Percentiles rank a stretch among this genome's conserved stretches.
These are phyloP conservation scores for Branchellion lobata DNA, from an alignment of 2,888 invertebrate species.

Conservation along the genomic window DNA sequence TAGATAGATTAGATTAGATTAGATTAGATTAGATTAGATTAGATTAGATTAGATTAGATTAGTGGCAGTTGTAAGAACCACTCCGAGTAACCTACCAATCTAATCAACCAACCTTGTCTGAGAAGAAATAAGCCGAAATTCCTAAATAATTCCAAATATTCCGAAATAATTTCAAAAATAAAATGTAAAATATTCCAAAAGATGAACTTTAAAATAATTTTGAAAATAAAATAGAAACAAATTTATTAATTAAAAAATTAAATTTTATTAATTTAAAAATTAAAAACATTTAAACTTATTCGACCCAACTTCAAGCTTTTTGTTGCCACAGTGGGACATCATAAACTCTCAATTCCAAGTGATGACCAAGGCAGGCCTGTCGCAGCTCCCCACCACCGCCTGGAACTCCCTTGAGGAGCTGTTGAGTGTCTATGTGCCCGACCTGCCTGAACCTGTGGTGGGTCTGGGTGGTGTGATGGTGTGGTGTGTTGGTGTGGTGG, in stretches of 20 bases:
- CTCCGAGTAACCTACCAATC: no score
- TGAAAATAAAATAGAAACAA: neutral
- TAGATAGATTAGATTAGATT: no score
- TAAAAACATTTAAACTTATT: neutral
- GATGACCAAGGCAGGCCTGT: conserved; percentile 54
- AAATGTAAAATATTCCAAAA: neutral
- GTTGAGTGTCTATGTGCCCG: conserved; percentile 48
- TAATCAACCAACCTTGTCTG: no score
- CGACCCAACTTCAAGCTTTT: neutral
- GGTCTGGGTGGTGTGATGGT: no score
- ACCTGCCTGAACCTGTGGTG: conserved; percentile 50
- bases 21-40: no score
- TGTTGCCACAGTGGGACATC: conserved; percentile 59
- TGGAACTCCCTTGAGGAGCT: conserved; percentile 52
- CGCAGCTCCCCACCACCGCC: conserved; percentile 41
- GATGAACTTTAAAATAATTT: neutral
- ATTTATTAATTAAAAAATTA: no score
- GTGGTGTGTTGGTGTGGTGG: no score
- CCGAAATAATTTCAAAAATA: neutral
- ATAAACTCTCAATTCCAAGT: conserved; percentile 57
- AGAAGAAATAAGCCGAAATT: no score
- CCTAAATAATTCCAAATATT: no score
- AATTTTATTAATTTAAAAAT: neutral
- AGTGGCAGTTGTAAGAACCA: no score
- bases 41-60: no score